Evolutionary conservation across 2,888 invertebrate species (phyloP), one percentile per base, ranked within the genome.

Genomic region (Maniola hyperantus): DNA sequence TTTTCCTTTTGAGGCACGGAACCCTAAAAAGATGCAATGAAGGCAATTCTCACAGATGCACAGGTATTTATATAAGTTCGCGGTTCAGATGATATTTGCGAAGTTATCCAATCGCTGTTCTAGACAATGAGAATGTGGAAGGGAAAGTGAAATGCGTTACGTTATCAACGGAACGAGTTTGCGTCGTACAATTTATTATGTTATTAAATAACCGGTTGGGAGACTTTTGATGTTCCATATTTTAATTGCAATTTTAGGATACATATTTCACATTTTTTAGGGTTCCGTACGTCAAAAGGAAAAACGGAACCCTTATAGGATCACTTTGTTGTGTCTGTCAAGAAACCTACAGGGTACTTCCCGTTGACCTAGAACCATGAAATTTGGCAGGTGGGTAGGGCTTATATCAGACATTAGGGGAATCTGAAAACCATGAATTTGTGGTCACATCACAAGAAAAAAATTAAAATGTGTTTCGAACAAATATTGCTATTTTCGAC

Each of bases 101-200:
- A 80, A 83, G 88, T 91, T 91, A 91, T 89, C 84, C 90, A 91
- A 91, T 86, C 82, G 77, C 73, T 77, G 77, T 81, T 84, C 81
- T 87, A 89, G 85, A 91, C 91, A 91, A 91, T 91, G 88, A 87
- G 85, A 82, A 81, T 83, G 84, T 85, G 87, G 85, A 87, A 91
- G 88, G 81, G 90, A 91, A 91, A 91, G 89, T 88, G 84, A 86
- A 89, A 88, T 88, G 87, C 81, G 80, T 89, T 89, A 86, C 88
- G 89, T 79, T 81, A 76, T 77, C 79, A 84, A 83, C 85, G 82
- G 80, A 85, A 74, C 71, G 68, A 66, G 69, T 71, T 67, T 62
- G 62, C 59, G 65, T 62, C 54, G 65, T 70, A 68, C 63, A 70
- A 64, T 70, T 65, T 71, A 64, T 63, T 26, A 63, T 69, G 66